Evolutionary conservation across 2,888 invertebrate species (phyloP).

Genomic region (Zonitis immaculata): DNA sequence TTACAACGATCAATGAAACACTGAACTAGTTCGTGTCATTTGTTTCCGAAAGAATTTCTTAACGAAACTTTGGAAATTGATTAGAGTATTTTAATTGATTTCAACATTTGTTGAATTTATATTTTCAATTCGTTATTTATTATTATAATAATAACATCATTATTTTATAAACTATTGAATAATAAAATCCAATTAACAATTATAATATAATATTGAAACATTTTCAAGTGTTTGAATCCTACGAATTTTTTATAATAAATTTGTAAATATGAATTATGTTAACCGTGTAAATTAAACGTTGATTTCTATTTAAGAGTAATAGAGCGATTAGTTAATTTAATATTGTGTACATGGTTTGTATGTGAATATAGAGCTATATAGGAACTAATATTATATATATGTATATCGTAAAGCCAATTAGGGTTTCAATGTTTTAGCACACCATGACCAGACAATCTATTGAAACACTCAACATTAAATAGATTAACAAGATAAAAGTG

Average conservation of each 20-base stretch:
- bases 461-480: slow-evolving; percentile 36
- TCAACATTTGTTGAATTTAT: background rate
- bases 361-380: background rate
- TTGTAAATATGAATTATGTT: background rate
- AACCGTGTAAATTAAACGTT: background rate
- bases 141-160: background rate
- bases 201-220: background rate
- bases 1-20: background rate
- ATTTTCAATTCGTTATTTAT: background rate
- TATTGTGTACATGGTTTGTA: background rate
- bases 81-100: background rate
- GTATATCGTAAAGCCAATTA: slow-evolving; percentile 19
- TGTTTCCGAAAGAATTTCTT: background rate
- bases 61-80: background rate
- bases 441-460: slow-evolving; percentile 23
- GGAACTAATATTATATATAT: slow-evolving; percentile 1
- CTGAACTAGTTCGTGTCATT: background rate
- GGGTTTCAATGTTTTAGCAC: slow-evolving; percentile 17
- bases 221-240: background rate
- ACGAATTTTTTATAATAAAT: background rate
- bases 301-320: background rate
- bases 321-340: background rate
- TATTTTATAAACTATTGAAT: background rate
- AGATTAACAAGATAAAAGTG: slow-evolving; percentile 45
- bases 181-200: background rate